Evolutionary conservation across 2,888 invertebrate species (phyloP), one percentile per base, ranked within the genome.

Genomic region (Sphaerophoria taeniata): DNA sequence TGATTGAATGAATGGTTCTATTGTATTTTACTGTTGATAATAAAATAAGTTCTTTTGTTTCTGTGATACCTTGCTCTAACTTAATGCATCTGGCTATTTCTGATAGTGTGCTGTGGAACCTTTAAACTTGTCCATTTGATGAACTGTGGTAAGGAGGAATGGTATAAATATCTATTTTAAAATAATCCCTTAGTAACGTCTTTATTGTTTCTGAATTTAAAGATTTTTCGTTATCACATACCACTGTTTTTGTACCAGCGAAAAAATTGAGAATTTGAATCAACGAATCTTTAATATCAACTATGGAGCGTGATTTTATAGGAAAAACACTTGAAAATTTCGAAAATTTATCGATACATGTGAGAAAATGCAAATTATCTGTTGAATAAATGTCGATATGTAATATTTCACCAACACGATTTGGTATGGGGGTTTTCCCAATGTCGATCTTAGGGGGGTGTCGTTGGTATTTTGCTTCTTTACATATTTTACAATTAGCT

Each of bases 371-470:
- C 6, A 14, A 33, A 5, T 45, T 63, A 14, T 31, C 61, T 2
- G 71, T 71, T 49, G 49, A 71, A 71, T 71, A 60, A 49, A 71
- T 71, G 34, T 71, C 71, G 49, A 71, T 47, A 60, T 71, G 60
- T 12, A 36, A 47, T 36, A 60, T 34, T 16, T 58, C 71, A 49
- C 71, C 58, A 12, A 43, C 58, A 55, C 49, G 36, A 16, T 56
- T 58, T 47, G 58, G 71, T 11, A 61, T 61, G 11, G 51, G 51
- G 14, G 72, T 60, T 60, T 53, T 55, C 11, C 1, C 53, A 4
- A 53, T 53, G 7, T 53, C 53, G 0, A 53, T 14, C 11, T 9
- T 31, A 31, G 47, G n/a, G 12, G 47, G 47, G 47, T 33, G 71
- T 36, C 45, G 47, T 49, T 71, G 58, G 4, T 53, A 36, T 51